Evolutionary conservation across 2,797 vertebrate genomes (phyloP), one percentile per base, ranked within the genome.

Genomic region (Hipposideros larvatus): DNA sequence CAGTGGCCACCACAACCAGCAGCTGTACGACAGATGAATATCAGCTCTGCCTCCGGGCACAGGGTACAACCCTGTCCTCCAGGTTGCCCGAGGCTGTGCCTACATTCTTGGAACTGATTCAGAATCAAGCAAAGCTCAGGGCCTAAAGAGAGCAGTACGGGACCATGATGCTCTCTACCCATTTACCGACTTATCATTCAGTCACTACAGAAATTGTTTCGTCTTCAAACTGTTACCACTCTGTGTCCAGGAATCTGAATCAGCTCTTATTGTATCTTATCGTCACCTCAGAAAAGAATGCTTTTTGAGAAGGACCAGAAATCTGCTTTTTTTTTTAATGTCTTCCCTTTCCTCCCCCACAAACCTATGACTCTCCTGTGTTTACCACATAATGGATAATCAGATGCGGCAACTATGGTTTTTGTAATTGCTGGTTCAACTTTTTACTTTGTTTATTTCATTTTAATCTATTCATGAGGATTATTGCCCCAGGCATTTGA

Each of bases 371-470:
- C 26, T 83, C 34, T 80, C 11, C 46, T 22, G 2, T 53, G 22
- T 87, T 94, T 37, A 55, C 21, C 41, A 57, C 46, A 61, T 7
- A 65, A 19, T 82, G 22, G 91, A 59, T 73, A 94, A 75, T 68
- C 34, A 87, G 31, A 46, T 57, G n/a, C 78, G 91, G 57, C 83
- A 74, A 22, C 51, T 61, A 9, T 83, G 43, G 48, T 83, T 84
- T 93, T 13, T 84, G 28, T 71, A 86, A 87, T 94, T 91, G 6
- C 48, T 57, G 19, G 53, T 80, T 9, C 73, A 73, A 79, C 15
- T 9, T 82, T 83, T 85, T 88, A 43, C 61, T 65, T 89, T 75
- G 70, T 34, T 46, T 75, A 31, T 93, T 96, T 93, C 9, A 65
- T 93, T 93, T 75, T 73, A 75, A 73, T 87, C 48, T 94, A 65